phyloP scores from a whole-genome alignment of 2,797 vertebrate species.

The Eospalax fontanierii region DNA sequence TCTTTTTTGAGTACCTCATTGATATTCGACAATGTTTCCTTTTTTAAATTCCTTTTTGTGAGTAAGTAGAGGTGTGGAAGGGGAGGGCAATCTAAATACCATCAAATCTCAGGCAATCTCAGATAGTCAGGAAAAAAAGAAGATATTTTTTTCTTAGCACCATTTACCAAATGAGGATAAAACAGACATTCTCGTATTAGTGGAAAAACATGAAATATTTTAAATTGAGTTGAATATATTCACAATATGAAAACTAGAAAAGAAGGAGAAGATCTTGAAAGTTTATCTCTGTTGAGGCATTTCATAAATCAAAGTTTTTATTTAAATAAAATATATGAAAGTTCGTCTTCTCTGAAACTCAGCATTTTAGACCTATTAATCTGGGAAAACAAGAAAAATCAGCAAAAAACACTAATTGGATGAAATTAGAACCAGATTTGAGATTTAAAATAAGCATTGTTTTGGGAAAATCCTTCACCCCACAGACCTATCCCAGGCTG shows the following conservation, averaged over 20 bases:
- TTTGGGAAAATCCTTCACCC: not conserved
- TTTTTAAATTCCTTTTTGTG: too few relatives aligned
- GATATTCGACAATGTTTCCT: not conserved
- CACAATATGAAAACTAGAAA: constrained; percentile 19
- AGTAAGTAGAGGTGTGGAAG: too few relatives aligned
- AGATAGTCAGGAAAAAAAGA: too few relatives aligned
- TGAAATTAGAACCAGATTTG: not conserved
- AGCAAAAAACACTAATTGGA: not conserved
- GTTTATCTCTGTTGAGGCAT: constrained; percentile 42
- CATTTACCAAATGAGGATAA: constrained; percentile 17
- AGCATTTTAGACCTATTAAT: not conserved
- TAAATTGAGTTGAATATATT: constrained; percentile 6
- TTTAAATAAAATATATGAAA: not conserved
- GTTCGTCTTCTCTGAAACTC: not conserved
- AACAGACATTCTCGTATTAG: not conserved
- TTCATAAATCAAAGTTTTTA: constrained; percentile 5
- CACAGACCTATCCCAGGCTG: not conserved
- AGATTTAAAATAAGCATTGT: not conserved
- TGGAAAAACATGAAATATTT: not conserved
- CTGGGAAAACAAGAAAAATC: not conserved
- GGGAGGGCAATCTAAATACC: too few relatives aligned
- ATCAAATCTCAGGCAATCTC: too few relatives aligned
- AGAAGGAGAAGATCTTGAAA: not conserved
- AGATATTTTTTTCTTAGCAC: not conserved
- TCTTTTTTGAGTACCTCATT: not conserved